These are phyloP conservation scores for Merodon equestris DNA, from an alignment of 2,888 invertebrate species.

Conservation along the genomic window DNA sequence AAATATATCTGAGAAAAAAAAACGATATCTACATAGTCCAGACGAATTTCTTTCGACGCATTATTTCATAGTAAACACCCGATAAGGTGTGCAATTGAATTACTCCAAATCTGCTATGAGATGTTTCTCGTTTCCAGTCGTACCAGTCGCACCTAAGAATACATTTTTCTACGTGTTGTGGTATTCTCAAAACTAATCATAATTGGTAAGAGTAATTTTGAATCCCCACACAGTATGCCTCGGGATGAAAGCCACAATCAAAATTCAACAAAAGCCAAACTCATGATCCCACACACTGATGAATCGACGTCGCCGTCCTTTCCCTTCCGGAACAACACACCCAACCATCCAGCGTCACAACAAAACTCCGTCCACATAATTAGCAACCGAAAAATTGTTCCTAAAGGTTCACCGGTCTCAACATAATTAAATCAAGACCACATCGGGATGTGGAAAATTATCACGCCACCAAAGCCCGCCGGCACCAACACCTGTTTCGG, in stretches of 20 bases:
- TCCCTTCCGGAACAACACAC: conserved; percentile 54
- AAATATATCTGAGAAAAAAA: too few species aligned
- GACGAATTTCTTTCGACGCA: too few species aligned
- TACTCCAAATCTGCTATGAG: too few species aligned
- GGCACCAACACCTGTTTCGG: conserved; percentile 9
- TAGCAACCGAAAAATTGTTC: conserved; percentile 40
- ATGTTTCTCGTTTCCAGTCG: too few species aligned
- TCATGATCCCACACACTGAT: conserved; percentile 56
- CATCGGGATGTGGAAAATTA: conserved; percentile 61
- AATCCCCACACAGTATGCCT: too few species aligned
- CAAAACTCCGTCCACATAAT: conserved; percentile 42
- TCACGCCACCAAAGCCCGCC: conserved; percentile 53
- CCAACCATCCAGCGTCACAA: conserved; percentile 43
- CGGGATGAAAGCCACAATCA: neutral
- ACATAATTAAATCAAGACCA: conserved; percentile 53
- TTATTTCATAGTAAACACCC: too few species aligned
- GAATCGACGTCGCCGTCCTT: conserved; percentile 29
- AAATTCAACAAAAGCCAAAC: neutral
- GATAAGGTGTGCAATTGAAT: too few species aligned
- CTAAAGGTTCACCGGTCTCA: conserved; percentile 31
- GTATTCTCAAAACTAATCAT: too few species aligned
- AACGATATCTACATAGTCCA: too few species aligned
- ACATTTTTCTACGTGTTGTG: too few species aligned
- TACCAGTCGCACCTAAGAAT: too few species aligned
- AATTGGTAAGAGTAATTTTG: too few species aligned